phyloP scores from a whole-genome alignment of 2,888 invertebrate genomes.

The Ecdyonurus torrentis region DNA sequence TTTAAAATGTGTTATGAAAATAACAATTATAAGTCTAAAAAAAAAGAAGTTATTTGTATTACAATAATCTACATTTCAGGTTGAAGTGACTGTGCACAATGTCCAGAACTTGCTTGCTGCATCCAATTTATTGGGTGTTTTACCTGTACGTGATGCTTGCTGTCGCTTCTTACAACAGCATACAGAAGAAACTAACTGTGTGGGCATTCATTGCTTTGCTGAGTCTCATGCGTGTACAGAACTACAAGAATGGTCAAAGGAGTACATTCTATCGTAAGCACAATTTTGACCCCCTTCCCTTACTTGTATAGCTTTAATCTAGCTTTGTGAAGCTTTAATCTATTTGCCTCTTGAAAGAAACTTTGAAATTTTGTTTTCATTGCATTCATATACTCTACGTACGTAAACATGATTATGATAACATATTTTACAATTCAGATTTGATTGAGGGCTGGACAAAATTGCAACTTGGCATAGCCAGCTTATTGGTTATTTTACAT shows the following conservation, averaged over 20 bases:
- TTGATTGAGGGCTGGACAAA: no score
- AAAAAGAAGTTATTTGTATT: neutral
- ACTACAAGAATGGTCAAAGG: conserved; percentile 27
- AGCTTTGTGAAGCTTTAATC: no score
- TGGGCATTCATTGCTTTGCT: conserved; percentile 33
- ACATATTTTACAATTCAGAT: no score
- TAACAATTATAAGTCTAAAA: neutral
- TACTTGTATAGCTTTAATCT: no score
- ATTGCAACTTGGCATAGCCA: no score
- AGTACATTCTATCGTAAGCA: conserved; percentile 25
- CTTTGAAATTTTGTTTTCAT: no score
- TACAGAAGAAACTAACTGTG: conserved; percentile 30
- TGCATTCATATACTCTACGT: no score
- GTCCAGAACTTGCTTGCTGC: conserved; percentile 28
- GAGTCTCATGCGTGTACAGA: conserved; percentile 29
- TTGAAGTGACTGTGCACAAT: conserved; percentile 25
- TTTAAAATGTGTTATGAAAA: neutral
- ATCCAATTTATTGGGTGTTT: conserved; percentile 26
- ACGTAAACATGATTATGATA: no score
- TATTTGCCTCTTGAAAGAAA: no score
- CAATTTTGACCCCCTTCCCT: no score
- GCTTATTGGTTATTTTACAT: no score
- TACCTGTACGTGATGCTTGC: conserved; percentile 27
- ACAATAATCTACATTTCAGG: no score
- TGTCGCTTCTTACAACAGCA: conserved; percentile 26